Evolutionary conservation across 2,113 vertebrate genomes (phyloP).

Genomic region (Ariopsis seemanni): DNA sequence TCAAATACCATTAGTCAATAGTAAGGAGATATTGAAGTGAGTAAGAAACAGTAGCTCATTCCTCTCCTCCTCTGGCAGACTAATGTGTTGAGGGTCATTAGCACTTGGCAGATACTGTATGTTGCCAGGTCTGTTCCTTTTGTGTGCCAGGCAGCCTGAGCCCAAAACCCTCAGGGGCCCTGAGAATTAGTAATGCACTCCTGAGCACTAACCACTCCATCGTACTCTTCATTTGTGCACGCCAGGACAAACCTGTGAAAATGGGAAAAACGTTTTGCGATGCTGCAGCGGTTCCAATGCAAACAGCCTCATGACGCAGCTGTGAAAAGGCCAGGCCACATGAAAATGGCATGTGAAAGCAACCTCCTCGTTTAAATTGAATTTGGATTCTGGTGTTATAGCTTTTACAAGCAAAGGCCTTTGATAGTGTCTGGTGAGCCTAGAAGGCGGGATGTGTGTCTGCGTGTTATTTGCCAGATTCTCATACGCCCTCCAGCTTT

Average conservation of each 20-base stretch:
- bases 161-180: not conserved
- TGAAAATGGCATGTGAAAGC: slow-evolving; percentile 30
- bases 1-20: not conserved
- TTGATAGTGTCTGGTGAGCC: slow-evolving; percentile 17
- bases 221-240: not conserved
- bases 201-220: slow-evolving; percentile 33
- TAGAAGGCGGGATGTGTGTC: slow-evolving; percentile 3
- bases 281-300: slow-evolving; percentile 13
- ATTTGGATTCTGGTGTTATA: slow-evolving; percentile 22
- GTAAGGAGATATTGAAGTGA: slow-evolving; percentile 8
- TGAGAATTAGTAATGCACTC: slow-evolving; percentile 26
- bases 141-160: slow-evolving; percentile 25
- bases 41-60: not conserved
- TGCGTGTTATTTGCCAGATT: slow-evolving; percentile 18
- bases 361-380: not conserved
- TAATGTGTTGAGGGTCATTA: slow-evolving; percentile 25
- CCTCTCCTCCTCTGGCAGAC: slow-evolving; percentile 15
- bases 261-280: slow-evolving; percentile 36
- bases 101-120: slow-evolving; percentile 21
- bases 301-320: slow-evolving; percentile 33
- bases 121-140: slow-evolving; percentile 29
- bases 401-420: slow-evolving; percentile 13
- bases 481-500: not conserved
- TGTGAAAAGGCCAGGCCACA: slow-evolving; percentile 30
- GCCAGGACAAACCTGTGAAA: slow-evolving; percentile 24